These are phyloP conservation scores for Chloroclysta siterata DNA, from an alignment of 2,888 invertebrate genomes.

Conservation along the genomic window DNA sequence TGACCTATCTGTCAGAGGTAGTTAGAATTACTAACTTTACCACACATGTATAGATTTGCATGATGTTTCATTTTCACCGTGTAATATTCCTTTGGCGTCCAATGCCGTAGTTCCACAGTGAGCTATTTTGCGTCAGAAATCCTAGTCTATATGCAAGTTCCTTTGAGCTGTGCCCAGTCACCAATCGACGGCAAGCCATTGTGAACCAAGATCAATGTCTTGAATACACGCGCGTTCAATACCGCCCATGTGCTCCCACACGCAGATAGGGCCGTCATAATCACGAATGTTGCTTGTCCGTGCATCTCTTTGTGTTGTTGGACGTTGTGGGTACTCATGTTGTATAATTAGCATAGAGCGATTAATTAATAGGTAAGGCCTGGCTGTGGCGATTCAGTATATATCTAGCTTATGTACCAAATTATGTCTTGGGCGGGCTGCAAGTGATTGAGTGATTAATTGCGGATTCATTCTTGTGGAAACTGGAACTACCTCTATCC, in stretches of 20 bases:
- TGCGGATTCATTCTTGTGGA: conserved; percentile 7
- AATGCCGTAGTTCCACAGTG: not conserved
- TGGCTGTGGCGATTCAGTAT: conserved; percentile 57
- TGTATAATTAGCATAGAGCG: conserved; percentile 76
- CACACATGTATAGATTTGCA: too few relatives aligned
- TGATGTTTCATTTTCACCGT: conserved; percentile 18
- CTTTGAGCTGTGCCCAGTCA: conserved; percentile 65
- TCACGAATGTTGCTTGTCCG: conserved; percentile 50
- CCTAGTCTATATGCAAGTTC: conserved; percentile 62
- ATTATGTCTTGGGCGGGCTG: conserved; percentile 4
- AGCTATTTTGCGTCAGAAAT: conserved; percentile 64
- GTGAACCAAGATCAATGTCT: conserved; percentile 73
- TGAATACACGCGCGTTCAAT: conserved; percentile 61
- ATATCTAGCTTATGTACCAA: conserved; percentile 37
- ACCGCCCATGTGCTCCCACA: conserved; percentile 55
- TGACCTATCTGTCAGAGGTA: too few relatives aligned
- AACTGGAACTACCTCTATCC: not conserved
- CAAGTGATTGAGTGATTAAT: conserved; percentile 45
- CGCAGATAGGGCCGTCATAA: conserved; percentile 51
- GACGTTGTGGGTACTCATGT: conserved; percentile 71
- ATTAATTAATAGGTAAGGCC: conserved; percentile 79
- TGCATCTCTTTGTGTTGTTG: conserved; percentile 66
- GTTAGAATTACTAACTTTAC: too few relatives aligned
- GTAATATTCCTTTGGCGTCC: not conserved
- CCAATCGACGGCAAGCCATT: conserved; percentile 67